phyloP scores from a whole-genome alignment of 2,888 invertebrate species.

The Spilarctia lutea region DNA sequence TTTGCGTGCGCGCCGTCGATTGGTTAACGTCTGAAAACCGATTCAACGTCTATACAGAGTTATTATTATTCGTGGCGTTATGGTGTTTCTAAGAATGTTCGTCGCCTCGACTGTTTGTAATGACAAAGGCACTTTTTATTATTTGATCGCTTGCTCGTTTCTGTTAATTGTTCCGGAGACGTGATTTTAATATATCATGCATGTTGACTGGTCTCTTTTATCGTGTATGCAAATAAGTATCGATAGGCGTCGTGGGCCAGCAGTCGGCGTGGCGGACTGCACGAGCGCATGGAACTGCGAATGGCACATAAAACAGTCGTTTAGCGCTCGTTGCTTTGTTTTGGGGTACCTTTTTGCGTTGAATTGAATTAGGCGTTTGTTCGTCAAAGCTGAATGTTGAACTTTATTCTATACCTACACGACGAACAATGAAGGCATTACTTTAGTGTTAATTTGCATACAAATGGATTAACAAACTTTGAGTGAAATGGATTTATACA shows the following conservation, averaged over 20 bases:
- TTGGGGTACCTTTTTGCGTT: slow-evolving; percentile 51
- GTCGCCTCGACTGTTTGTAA: slow-evolving; percentile 71
- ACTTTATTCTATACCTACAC: slow-evolving; percentile 43
- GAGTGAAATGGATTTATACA: slow-evolving; percentile 37
- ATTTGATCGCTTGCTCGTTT: slow-evolving; percentile 83
- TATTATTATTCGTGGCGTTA: slow-evolving; percentile 70
- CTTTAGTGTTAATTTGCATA: slow-evolving; percentile 45
- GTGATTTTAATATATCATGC: slow-evolving; percentile 86
- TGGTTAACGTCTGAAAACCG: slow-evolving; percentile 67
- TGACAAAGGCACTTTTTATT: slow-evolving; percentile 83
- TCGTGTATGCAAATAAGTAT: slow-evolving; percentile 78
- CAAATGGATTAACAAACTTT: slow-evolving; percentile 43
- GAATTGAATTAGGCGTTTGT: slow-evolving; percentile 55
- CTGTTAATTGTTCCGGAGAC: slow-evolving; percentile 82
- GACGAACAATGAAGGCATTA: slow-evolving; percentile 45
- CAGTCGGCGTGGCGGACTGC: slow-evolving; percentile 26
- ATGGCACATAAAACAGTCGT: slow-evolving; percentile 62
- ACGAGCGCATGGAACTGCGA: slow-evolving; percentile 39
- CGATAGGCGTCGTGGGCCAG: slow-evolving; percentile 55
- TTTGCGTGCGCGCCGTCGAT: slow-evolving; percentile 61
- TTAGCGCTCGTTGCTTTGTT: slow-evolving; percentile 56
- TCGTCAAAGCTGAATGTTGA: slow-evolving; percentile 42
- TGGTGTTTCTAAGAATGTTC: slow-evolving; percentile 74
- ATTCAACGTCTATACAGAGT: slow-evolving; percentile 61
- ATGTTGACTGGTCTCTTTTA: slow-evolving; percentile 78